Evolutionary conservation across 2,797 vertebrate genomes (phyloP).

Genomic region (Leptodactylus fallax): DNA sequence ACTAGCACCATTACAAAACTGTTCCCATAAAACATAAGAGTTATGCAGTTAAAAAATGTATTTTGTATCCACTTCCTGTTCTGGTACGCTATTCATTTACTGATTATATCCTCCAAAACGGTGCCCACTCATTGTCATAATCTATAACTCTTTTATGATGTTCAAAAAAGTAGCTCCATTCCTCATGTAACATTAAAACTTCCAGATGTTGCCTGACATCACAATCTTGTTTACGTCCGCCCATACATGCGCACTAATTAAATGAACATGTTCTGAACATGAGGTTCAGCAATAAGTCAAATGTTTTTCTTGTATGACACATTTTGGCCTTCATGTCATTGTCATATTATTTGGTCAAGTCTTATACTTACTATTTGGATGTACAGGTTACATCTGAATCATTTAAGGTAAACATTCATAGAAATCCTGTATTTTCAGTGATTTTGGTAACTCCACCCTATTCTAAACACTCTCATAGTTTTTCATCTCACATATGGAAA

Average conservation of each 20-base stretch:
- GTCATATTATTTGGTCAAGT: conserved; percentile 26
- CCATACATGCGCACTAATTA: conserved; percentile 40
- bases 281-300: conserved; percentile 30
- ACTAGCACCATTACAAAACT: too few species aligned
- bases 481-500: conserved; percentile 48
- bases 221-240: conserved; percentile 45
- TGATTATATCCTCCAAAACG: not conserved
- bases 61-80: too few species aligned
- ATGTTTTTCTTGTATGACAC: conserved; percentile 34
- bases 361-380: not conserved
- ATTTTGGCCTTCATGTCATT: conserved; percentile 29
- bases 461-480: conserved; percentile 33
- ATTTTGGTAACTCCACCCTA: conserved; percentile 30
- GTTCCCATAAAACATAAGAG: too few species aligned
- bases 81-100: too few species aligned
- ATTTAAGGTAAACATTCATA: conserved; percentile 48
- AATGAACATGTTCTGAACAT: conserved; percentile 40
- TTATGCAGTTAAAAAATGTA: too few species aligned
- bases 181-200: not conserved
- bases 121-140: not conserved
- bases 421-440: conserved; percentile 18
- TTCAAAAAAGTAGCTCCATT: not conserved
- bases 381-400: conserved; percentile 31
- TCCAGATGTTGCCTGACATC: conserved; percentile 54
- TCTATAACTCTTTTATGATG: not conserved